phyloP scores from a whole-genome alignment of 2,888 invertebrate genomes.

The Dasysyrphus albostriatus region DNA sequence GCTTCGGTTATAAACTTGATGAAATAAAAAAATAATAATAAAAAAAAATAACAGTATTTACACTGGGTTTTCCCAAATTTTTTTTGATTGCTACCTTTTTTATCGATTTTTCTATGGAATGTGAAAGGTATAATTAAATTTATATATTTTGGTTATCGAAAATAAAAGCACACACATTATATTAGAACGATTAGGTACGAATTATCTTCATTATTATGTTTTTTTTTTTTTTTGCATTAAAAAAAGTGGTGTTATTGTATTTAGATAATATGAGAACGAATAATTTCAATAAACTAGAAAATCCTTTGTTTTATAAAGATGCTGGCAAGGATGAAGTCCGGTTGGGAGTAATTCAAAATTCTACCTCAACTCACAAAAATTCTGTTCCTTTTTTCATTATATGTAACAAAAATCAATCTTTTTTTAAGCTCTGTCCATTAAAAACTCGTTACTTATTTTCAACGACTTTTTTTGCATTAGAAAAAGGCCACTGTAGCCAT shows the following conservation, averaged over 20 bases:
- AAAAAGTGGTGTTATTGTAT: not conserved
- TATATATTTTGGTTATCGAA: conserved; percentile 4
- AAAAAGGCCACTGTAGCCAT: too few relatives aligned
- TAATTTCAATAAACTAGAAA: not conserved
- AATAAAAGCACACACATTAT: too few relatives aligned
- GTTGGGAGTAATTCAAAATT: too few relatives aligned
- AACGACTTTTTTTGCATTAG: too few relatives aligned
- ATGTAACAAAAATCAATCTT: too few relatives aligned
- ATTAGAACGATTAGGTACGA: conserved; percentile 38
- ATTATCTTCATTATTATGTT: not conserved
- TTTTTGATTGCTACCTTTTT: not conserved
- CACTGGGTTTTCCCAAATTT: conserved; percentile 20
- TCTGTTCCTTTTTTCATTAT: too few relatives aligned
- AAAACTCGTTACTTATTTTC: too few relatives aligned
- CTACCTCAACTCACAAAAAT: too few relatives aligned
- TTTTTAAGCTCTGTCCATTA: too few relatives aligned
- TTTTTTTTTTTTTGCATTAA: conserved; percentile 18
- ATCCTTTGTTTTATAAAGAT: too few relatives aligned
- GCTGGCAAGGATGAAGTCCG: too few relatives aligned
- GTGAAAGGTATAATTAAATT: not conserved
- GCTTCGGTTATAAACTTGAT: not conserved
- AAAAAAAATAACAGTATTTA: not conserved
- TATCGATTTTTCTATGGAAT: conserved; percentile 9
- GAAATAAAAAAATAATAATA: not conserved
- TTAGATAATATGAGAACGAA: not conserved